Evolutionary conservation across 2,797 vertebrate genomes (phyloP).

Genomic region (Poecilia gillii): DNA sequence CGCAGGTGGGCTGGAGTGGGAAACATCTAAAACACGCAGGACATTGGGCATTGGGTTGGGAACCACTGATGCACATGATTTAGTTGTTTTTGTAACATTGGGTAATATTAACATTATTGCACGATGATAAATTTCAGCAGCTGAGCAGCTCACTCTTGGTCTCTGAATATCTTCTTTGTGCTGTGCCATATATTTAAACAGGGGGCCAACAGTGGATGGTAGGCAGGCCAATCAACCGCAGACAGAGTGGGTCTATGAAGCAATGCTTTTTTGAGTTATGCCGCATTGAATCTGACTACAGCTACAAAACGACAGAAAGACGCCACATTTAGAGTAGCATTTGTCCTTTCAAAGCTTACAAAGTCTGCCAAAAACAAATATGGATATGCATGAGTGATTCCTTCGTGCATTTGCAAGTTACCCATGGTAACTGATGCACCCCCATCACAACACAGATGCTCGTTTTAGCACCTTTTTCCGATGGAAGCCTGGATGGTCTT

Average conservation of each 20-base stretch:
- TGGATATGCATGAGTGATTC: not conserved
- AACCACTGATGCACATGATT: not conserved
- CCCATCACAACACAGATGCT: constrained; percentile 3
- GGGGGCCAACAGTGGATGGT: not conserved
- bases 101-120: not conserved
- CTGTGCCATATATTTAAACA: not conserved
- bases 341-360: not conserved
- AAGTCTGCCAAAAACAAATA: not conserved
- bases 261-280: not conserved
- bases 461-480: not conserved
- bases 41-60: too few relatives aligned
- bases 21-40: too few relatives aligned
- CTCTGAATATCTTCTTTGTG: not conserved
- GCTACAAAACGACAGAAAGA: not conserved
- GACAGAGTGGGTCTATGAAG: not conserved
- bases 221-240: not conserved
- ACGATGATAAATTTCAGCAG: not conserved
- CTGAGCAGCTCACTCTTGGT: not conserved
- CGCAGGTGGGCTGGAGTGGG: too few relatives aligned
- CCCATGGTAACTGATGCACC: constrained; percentile 6
- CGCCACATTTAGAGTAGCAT: not conserved
- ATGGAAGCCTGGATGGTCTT: not conserved
- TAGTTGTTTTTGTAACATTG: not conserved
- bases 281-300: not conserved
- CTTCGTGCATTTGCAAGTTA: not conserved